Conservation (phyloP, 2,888 invertebrate species). For the Nebria salina region DNA sequence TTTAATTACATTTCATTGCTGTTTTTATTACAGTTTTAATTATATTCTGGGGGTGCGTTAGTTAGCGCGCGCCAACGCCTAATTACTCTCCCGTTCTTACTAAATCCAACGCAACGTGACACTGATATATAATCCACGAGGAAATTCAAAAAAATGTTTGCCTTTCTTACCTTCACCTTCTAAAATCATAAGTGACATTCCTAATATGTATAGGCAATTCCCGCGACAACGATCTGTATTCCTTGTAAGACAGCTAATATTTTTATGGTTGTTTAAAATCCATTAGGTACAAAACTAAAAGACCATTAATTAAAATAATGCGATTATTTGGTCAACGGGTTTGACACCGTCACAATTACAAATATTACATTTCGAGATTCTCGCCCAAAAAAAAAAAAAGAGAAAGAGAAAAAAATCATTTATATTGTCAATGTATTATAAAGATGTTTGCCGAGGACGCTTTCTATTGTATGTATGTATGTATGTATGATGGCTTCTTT, state of each 20-base stretch:
- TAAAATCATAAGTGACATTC: too few relatives aligned
- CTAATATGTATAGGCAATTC: background rate
- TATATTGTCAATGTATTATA: background rate
- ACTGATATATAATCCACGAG: too few relatives aligned
- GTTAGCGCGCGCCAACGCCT: slow-evolving; percentile 46
- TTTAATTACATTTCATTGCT: slow-evolving; percentile 54
- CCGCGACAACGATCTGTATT: background rate
- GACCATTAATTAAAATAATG: background rate
- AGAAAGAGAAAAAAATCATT: background rate
- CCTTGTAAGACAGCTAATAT: background rate
- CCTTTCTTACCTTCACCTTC: too few relatives aligned
- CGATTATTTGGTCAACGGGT: background rate
- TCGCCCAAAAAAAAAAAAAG: background rate
- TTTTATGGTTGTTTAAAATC: background rate
- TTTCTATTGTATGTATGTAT: background rate
- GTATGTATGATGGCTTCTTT: background rate
- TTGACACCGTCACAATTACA: background rate
- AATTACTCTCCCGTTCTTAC: slow-evolving; percentile 39
- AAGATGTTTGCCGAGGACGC: background rate
- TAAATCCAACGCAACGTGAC: too few relatives aligned
- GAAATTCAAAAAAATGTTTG: too few relatives aligned
- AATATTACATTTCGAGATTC: background rate
- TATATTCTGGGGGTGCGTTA: slow-evolving; percentile 48
- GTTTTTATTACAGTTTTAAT: slow-evolving; percentile 54
- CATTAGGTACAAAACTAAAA: background rate